Base-by-base conservation (phyloP, 2,888 invertebrate species). In the Octodonta nipae region DNA sequence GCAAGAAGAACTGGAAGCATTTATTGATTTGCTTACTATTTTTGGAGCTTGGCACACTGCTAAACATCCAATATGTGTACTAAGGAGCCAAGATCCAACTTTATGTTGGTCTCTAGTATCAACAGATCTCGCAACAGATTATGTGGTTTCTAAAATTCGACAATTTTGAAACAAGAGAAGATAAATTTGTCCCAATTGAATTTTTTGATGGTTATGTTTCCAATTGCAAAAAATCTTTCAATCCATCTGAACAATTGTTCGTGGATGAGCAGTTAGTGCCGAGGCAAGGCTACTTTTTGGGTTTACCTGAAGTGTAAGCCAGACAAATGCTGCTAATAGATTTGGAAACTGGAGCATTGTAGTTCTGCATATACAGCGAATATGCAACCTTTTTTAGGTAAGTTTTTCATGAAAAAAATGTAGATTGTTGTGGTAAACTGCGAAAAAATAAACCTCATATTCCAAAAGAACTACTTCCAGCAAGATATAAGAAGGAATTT, bases 31-130 rank as follows among this genome's bases (percentile, higher is more conserved):
- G 39, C 36, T 39, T 31, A 39, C 32, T 31, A 39, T 37, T 32
- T 39, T 37, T 37, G 29, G 15, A 36, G 34, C 34, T 34, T 36
- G 34, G 32, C 29, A 35, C 32, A 28, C 30, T 33, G 32, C 27
- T 13, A 28, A 28, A 13, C 12, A 28, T 11, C 28, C 28, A 13
- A 28, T 34, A 22, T 35, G 25, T 36, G 28, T 28, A 28, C 28
- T 37, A 33, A 26, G 33, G 30, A 33, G 33, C 15, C 36, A 38
- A 38, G 17, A 37, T 37, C 26, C 33, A 30, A 30, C 14, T 33
- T 37, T 36, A 29, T 38, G 33, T 38, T 33, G 33, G 17, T 28
- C 36, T 34, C 28, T 36, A 37, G 36, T 38, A 36, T 37, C 36
- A 36, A n/a, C n/a, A n/a, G n/a, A n/a, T n/a, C n/a, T n/a, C n/a